Conservation (phyloP, 2,888 invertebrate genomes). For the Archaeoteleia sp. region DNA sequence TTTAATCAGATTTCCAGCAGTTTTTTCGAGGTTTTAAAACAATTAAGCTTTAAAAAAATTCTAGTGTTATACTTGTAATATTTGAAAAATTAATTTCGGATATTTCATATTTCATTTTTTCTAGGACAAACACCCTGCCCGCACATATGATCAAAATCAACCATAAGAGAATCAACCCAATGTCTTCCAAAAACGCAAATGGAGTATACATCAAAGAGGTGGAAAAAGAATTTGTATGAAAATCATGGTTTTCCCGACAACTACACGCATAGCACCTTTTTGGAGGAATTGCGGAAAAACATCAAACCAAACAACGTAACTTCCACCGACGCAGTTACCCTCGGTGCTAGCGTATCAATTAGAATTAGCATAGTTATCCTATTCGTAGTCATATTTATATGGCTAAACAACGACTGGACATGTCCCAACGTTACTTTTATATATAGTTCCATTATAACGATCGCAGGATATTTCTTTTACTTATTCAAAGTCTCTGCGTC, state of each 20-base stretch:
- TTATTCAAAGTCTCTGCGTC: slow-evolving; percentile 58
- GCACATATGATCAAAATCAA: too few species aligned
- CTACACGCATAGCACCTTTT: slow-evolving; percentile 91
- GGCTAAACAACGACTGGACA: slow-evolving; percentile 82
- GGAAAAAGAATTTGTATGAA: slow-evolving; percentile 89
- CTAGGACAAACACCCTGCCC: too few species aligned
- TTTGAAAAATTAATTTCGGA: too few species aligned
- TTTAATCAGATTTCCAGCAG: too few species aligned
- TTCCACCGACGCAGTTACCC: slow-evolving; percentile 81
- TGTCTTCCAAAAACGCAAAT: slow-evolving; percentile 3
- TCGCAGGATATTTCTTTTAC: slow-evolving; percentile 81
- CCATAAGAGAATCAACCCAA: neutral
- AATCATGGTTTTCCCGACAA: slow-evolving; percentile 92
- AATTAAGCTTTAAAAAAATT: too few species aligned
- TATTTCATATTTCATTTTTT: too few species aligned
- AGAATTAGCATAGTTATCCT: slow-evolving; percentile 86
- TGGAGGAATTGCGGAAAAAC: slow-evolving; percentile 90
- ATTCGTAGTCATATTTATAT: slow-evolving; percentile 84
- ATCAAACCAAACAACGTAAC: slow-evolving; percentile 85
- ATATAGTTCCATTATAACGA: slow-evolving; percentile 77
- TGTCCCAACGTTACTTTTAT: slow-evolving; percentile 81
- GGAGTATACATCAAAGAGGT: slow-evolving; percentile 11
- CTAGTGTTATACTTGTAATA: too few species aligned
- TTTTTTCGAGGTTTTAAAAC: too few species aligned
- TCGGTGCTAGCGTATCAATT: slow-evolving; percentile 86